Conservation (phyloP, 2,113 vertebrate genomes). For the Gobius niger region DNA sequence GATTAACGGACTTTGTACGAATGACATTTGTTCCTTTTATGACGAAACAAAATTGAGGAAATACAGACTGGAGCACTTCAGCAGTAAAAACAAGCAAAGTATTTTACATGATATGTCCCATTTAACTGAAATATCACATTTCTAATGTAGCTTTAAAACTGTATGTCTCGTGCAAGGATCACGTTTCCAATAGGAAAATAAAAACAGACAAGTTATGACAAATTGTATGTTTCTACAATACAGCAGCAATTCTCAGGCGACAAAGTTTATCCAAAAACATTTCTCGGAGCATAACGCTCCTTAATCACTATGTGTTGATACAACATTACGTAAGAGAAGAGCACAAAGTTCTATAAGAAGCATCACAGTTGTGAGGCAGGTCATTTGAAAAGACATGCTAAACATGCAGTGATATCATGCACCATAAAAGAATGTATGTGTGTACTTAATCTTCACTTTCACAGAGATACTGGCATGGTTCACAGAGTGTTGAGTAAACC, state of each 20-base stretch:
- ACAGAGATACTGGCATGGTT: constrained; percentile 20
- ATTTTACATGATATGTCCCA: too few species aligned
- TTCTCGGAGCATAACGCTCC: background rate
- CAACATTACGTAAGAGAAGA: constrained; percentile 19
- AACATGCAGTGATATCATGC: constrained; percentile 52
- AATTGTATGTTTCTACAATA: background rate
- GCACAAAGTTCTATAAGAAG: constrained; percentile 16
- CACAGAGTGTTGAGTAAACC: constrained; percentile 22
- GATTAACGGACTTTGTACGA: too few species aligned
- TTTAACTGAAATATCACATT: background rate
- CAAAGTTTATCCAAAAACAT: background rate
- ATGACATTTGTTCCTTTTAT: too few species aligned
- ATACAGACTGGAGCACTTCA: too few species aligned
- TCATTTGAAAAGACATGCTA: constrained; percentile 52
- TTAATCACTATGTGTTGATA: background rate
- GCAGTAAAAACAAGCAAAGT: too few species aligned
- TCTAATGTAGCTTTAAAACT: background rate
- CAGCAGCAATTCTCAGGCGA: background rate
- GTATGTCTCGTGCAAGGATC: background rate
- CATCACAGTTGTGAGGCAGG: constrained; percentile 46
- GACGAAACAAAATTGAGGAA: too few species aligned
- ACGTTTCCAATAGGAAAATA: background rate
- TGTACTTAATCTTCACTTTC: background rate
- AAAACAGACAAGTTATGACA: background rate
- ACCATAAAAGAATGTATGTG: background rate